A percentile compares a stretch with the other conserved stretches of the same genome.
phyloP scores from a whole-genome alignment of 2,888 invertebrate species.

The Hoplodrina ambigua region DNA sequence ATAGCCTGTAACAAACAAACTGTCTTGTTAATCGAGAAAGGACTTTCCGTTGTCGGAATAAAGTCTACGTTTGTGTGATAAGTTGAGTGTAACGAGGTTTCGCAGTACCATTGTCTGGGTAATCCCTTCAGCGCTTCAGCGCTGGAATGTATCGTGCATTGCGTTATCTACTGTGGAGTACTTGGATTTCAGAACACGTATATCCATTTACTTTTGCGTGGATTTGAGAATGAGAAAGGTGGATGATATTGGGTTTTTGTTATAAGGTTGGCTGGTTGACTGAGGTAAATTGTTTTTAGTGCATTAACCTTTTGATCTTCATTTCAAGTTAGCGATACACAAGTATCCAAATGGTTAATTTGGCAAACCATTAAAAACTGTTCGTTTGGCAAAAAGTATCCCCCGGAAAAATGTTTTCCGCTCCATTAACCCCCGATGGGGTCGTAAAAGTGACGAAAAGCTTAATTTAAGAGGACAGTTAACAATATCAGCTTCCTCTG shows the following conservation, averaged over 20 bases:
- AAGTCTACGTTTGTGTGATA: constrained; percentile 22
- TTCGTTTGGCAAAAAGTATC: background rate
- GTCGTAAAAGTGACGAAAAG: constrained; percentile 20
- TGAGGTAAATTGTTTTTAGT: background rate
- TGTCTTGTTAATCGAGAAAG: constrained; percentile 1
- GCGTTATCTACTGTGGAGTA: constrained; percentile 46
- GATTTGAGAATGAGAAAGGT: constrained; percentile 36
- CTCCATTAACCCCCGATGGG: constrained; percentile 20
- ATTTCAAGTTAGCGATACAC: background rate
- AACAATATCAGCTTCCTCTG: background rate
- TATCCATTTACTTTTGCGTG: constrained; percentile 41
- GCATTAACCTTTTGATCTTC: constrained; percentile 12
- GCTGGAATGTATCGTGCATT: constrained; percentile 54
- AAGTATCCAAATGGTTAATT: background rate
- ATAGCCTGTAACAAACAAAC: constrained; percentile 56
- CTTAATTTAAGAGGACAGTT: constrained; percentile 37
- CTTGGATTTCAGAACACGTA: constrained; percentile 42
- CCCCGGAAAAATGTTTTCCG: constrained; percentile 12
- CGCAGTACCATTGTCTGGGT: constrained; percentile 58
- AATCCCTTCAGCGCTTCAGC: constrained; percentile 55
- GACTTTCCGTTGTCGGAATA: constrained; percentile 21
- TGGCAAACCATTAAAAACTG: background rate
- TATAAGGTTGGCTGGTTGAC: background rate
- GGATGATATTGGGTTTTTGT: constrained; percentile 19
- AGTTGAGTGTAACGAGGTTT: constrained; percentile 48